Percentiles rank a stretch among this genome's conserved stretches.
These are phyloP conservation scores for Danionella cerebrum DNA, from an alignment of 2,113 vertebrate genomes.

Conservation along the genomic window DNA sequence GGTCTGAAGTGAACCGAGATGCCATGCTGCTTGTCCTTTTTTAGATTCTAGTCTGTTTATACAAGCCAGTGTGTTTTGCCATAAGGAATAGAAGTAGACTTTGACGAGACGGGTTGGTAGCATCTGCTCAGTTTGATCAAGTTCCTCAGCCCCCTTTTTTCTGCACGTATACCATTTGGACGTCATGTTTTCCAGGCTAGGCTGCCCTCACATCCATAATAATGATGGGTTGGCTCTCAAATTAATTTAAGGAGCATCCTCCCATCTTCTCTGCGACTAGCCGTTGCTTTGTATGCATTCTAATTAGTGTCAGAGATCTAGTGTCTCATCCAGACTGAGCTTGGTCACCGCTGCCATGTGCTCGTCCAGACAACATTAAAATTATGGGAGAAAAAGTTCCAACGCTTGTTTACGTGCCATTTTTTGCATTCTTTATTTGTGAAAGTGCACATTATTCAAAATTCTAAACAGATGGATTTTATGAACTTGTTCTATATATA, in stretches of 20 bases:
- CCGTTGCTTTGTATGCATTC: conserved; percentile 25
- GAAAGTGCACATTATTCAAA: conserved; percentile 26
- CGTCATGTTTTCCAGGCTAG: conserved; percentile 5
- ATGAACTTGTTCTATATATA: neutral
- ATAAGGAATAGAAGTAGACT: neutral
- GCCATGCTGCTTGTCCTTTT: neutral
- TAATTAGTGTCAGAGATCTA: conserved; percentile 8
- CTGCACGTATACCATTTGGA: neutral
- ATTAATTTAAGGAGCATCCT: neutral
- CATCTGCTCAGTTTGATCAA: neutral
- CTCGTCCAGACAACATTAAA: conserved; percentile 3
- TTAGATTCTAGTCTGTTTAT: neutral
- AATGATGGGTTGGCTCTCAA: conserved; percentile 18
- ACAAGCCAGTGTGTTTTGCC: neutral
- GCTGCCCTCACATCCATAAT: neutral
- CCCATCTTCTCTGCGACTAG: neutral
- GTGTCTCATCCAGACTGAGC: neutral
- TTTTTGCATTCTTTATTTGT: conserved; percentile 23
- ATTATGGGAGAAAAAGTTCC: neutral
- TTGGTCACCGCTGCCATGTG: conserved; percentile 18
- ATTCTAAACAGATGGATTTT: neutral
- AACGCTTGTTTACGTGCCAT: conserved; percentile 27
- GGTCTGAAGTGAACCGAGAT: neutral
- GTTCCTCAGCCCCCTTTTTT: neutral
- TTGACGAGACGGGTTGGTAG: neutral